phyloP scores from a whole-genome alignment of 2,888 invertebrate genomes.

The Epistrophe eligans region DNA sequence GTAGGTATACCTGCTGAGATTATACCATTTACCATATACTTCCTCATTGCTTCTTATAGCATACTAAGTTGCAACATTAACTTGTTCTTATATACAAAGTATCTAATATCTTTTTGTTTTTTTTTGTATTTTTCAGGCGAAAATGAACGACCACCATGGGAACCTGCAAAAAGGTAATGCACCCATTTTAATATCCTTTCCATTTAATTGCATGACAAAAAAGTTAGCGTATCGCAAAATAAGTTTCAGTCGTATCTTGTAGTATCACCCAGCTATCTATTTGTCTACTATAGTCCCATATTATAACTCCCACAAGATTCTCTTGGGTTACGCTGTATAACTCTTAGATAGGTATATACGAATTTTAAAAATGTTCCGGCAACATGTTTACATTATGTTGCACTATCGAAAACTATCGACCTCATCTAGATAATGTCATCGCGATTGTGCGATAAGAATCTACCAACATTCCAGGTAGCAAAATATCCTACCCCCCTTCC shows the following conservation, averaged over 20 bases:
- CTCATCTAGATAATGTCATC: conserved; percentile 72
- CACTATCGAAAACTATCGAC: conserved; percentile 69
- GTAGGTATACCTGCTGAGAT: conserved; percentile 78
- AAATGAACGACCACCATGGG: conserved; percentile 84
- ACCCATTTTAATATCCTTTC: conserved; percentile 39
- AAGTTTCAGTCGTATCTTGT: conserved; percentile 15
- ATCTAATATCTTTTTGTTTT: conserved; percentile 31
- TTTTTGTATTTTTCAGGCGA: conserved; percentile 80
- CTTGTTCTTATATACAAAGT: too few relatives aligned
- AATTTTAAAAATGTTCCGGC: conserved; percentile 66
- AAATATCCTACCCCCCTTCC: not conserved
- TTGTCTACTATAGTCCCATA: conserved; percentile 26
- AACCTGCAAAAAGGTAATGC: conserved; percentile 84
- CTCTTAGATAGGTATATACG: not conserved
- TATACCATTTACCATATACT: not conserved
- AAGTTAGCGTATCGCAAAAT: not conserved
- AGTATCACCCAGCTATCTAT: conserved; percentile 13
- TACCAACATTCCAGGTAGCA: conserved; percentile 51
- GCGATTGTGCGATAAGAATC: conserved; percentile 62
- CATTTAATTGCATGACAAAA: conserved; percentile 4
- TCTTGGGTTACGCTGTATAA: not conserved
- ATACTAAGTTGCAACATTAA: too few relatives aligned
- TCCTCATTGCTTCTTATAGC: not conserved
- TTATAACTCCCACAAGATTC: conserved; percentile 44
- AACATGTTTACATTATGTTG: conserved; percentile 73